A percentile compares a stretch with the other conserved stretches of the same genome.
phyloP scores from a whole-genome alignment of 2,113 vertebrate genomes.

The Thryonomys swinderianus region DNA sequence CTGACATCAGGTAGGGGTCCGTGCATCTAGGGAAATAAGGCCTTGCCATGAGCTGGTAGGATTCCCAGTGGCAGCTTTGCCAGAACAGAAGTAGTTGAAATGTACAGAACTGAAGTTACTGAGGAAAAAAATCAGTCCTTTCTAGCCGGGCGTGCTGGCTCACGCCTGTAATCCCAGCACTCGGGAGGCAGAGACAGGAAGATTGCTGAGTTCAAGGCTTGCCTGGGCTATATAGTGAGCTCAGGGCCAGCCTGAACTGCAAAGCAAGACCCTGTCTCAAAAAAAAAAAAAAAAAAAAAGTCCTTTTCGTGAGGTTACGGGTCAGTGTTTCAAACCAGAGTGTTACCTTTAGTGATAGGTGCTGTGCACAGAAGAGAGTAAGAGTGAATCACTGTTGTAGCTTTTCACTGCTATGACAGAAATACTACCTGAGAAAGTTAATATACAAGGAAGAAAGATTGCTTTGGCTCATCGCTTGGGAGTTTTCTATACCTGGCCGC shows the following conservation, averaged over 20 bases:
- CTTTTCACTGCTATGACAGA: background rate
- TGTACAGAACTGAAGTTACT: background rate
- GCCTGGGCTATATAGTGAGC: no score
- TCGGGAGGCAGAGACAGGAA: no score
- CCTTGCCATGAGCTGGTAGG: background rate
- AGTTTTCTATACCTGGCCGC: background rate
- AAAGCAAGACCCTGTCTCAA: no score
- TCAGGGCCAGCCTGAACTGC: no score
- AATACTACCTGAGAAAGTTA: background rate
- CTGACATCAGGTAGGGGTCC: constrained; percentile 79
- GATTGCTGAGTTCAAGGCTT: no score
- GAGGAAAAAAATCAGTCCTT: background rate
- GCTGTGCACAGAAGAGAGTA: background rate
- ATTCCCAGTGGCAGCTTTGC: background rate
- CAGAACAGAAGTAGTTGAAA: background rate
- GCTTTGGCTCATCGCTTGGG: background rate
- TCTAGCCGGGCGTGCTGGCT: no score
- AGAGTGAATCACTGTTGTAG: background rate
- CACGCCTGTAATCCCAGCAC: no score
- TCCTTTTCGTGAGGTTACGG: constrained; percentile 23
- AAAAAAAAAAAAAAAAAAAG: no score
- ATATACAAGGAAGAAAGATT: background rate
- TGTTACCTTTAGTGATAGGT: background rate
- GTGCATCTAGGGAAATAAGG: no score
- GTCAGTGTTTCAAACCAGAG: background rate